Percentiles rank a stretch among this genome's conserved stretches.
These are phyloP conservation scores for Ephestia elutella DNA, from an alignment of 1,140 invertebrate genomes.

Conservation along the genomic window DNA sequence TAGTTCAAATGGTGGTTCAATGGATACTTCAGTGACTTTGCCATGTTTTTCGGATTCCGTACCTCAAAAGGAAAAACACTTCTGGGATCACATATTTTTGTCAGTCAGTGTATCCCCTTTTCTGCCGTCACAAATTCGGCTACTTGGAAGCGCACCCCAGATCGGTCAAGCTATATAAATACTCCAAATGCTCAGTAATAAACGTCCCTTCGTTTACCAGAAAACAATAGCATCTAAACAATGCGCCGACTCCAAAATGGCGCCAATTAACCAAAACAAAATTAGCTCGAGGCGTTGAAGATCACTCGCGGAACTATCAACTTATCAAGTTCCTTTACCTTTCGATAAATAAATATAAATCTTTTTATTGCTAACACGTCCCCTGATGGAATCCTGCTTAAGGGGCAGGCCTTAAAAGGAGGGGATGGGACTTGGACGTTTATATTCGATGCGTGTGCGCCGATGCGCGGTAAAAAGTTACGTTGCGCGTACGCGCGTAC, in stretches of 20 bases:
- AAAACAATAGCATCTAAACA: background rate
- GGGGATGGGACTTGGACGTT: constrained; percentile 42
- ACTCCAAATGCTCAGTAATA: too few species aligned
- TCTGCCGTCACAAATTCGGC: too few species aligned
- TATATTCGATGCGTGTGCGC: constrained; percentile 21
- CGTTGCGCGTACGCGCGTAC: constrained; percentile 43
- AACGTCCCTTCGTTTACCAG: background rate
- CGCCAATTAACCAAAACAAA: background rate
- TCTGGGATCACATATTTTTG: too few species aligned
- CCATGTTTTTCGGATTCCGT: too few species aligned
- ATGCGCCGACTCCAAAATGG: background rate
- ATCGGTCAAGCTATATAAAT: too few species aligned
- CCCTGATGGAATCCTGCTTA: constrained; percentile 54
- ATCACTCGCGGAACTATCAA: constrained; percentile 22
- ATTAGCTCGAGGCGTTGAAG: constrained; percentile 9
- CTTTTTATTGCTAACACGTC: constrained; percentile 55
- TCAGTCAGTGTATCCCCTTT: too few species aligned
- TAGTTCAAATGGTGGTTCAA: too few species aligned
- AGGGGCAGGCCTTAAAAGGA: constrained; percentile 57
- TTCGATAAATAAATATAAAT: constrained; percentile 44
- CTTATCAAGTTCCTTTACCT: constrained; percentile 28
- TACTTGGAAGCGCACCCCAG: too few species aligned
- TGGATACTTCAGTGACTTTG: too few species aligned
- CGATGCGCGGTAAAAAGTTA: constrained; percentile 28
- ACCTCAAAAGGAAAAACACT: too few species aligned